Conservation (phyloP, 35 echinoderm and acorn worm species). For the Ptychodera flava region DNA sequence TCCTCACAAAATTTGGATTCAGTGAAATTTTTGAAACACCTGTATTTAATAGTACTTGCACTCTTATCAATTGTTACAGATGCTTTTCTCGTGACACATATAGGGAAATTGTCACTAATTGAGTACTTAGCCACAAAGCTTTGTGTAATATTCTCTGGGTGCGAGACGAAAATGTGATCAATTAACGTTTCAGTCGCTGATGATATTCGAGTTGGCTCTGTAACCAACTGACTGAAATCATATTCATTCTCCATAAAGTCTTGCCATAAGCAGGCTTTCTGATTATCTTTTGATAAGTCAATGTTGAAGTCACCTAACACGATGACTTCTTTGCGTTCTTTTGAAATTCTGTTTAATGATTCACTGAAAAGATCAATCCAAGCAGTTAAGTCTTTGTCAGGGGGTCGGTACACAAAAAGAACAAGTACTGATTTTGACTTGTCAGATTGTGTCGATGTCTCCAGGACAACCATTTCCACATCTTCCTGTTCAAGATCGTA, state of each 20-base stretch:
- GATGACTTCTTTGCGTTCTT: conserved; percentile 25
- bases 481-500: conserved; percentile 25
- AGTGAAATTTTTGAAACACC: background rate
- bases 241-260: background rate
- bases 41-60: background rate
- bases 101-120: conserved; percentile 23
- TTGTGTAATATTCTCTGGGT: conserved; percentile 21
- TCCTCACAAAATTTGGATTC: background rate
- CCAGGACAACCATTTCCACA: conserved; percentile 24
- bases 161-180: conserved; percentile 20
- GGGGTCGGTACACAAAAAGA: conserved; percentile 37
- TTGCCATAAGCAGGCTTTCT: background rate
- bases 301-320: conserved; percentile 43
- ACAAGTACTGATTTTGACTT: conserved; percentile 11
- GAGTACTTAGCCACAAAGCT: background rate
- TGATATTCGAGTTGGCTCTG: conserved; percentile 13
- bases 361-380: conserved; percentile 14
- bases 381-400: background rate
- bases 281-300: conserved; percentile 11
- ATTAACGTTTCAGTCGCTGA: background rate
- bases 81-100: background rate
- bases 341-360: conserved; percentile 2
- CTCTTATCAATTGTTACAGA: background rate
- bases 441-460: conserved; percentile 17
- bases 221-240: conserved; percentile 26